Evolutionary conservation across 2,113 vertebrate genomes (phyloP).

Genomic region (Brienomyrus brachyistius): DNA sequence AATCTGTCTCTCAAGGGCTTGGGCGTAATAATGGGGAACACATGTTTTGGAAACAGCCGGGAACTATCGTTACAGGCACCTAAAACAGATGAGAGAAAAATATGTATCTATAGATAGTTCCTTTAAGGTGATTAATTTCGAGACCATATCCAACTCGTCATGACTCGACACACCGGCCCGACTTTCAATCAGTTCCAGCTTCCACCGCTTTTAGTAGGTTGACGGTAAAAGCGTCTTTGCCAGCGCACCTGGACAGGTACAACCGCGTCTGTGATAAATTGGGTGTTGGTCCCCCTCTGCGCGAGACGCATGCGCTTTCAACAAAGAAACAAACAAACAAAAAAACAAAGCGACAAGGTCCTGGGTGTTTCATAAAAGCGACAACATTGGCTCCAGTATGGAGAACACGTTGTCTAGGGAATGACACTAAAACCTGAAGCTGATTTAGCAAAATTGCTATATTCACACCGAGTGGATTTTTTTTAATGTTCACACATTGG

Average conservation of each 20-base stretch:
- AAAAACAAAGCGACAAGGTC: not conserved
- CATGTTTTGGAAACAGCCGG: not conserved
- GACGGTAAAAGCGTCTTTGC: not conserved
- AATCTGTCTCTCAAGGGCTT: not conserved
- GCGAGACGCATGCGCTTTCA: not conserved
- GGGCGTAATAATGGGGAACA: conserved; percentile 1
- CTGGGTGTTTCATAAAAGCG: not conserved
- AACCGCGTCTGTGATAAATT: not conserved
- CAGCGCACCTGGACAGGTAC: not conserved
- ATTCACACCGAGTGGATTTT: not conserved
- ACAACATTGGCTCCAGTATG: not conserved
- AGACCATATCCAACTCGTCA: not conserved
- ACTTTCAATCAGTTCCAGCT: not conserved
- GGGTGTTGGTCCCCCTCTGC: not conserved
- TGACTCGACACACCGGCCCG: no score
- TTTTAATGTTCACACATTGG: not conserved
- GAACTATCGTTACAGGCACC: not conserved
- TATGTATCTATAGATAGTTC: not conserved
- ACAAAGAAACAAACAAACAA: not conserved
- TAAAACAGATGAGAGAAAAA: conserved; percentile 16
- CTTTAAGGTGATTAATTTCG: not conserved
- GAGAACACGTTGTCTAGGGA: not conserved
- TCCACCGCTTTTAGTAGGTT: not conserved
- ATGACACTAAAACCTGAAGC: not conserved
- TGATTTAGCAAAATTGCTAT: not conserved